These are phyloP conservation scores for Callopanchax toddi DNA, from an alignment of 2,113 vertebrate species.

Conservation along the genomic window DNA sequence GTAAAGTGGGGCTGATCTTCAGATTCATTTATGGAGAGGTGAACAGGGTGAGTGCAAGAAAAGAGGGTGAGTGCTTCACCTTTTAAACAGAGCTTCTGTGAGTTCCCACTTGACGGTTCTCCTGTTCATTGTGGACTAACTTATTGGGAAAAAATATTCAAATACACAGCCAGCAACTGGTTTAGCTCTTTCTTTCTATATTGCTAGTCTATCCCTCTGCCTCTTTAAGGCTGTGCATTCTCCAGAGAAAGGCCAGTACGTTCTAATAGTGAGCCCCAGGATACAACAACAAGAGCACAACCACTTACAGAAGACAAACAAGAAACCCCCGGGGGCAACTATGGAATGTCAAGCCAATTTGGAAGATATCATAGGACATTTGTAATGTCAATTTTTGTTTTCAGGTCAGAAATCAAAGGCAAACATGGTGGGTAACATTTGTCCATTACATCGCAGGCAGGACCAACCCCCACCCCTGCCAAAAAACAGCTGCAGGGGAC, in stretches of 20 bases:
- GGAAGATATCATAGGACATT: slow-evolving; percentile 74
- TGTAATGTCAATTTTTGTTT: slow-evolving; percentile 77
- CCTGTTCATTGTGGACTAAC: slow-evolving; percentile 70
- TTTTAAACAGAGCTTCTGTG: slow-evolving; percentile 68
- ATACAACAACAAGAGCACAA: slow-evolving; percentile 67
- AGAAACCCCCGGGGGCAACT: slow-evolving; percentile 63
- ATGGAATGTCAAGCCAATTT: slow-evolving; percentile 78
- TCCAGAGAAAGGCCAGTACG: slow-evolving; percentile 58
- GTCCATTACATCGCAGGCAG: slow-evolving; percentile 73
- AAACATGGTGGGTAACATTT: slow-evolving; percentile 74
- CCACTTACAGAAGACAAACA: slow-evolving; percentile 76
- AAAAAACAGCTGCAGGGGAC: slow-evolving; percentile 83
- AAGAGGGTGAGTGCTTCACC: slow-evolving; percentile 44
- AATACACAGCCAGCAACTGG: slow-evolving; percentile 62
- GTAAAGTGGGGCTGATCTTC: slow-evolving; percentile 67
- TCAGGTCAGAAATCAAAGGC: slow-evolving; percentile 79
- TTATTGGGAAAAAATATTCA: slow-evolving; percentile 75
- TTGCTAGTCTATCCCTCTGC: slow-evolving; percentile 32
- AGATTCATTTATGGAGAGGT: slow-evolving; percentile 67
- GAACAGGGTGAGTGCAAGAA: slow-evolving; percentile 44
- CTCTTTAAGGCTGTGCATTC: slow-evolving; percentile 62
- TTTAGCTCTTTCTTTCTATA: slow-evolving; percentile 32
- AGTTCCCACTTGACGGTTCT: slow-evolving; percentile 70
- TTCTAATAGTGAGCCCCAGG: slow-evolving; percentile 66
- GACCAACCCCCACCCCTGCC: slow-evolving; percentile 47